Evolutionary conservation across 2,797 vertebrate species (phyloP).

Genomic region (Acanthurus lineatus): DNA sequence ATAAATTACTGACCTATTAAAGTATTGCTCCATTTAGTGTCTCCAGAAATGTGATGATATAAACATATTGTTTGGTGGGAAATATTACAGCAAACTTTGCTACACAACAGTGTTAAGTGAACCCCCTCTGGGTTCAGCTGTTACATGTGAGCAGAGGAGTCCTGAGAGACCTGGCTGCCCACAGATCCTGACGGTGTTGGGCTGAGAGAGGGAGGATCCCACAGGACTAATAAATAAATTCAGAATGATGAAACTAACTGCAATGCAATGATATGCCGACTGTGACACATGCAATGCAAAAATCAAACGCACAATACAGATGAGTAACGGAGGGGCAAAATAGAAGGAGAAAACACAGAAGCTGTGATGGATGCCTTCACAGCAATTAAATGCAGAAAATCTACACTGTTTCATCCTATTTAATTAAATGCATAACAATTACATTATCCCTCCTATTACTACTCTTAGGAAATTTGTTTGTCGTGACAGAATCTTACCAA

Average conservation of each 20-base stretch:
- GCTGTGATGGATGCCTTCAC: background rate
- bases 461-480: background rate
- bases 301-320: conserved; percentile 32
- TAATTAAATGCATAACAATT: background rate
- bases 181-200: conserved; percentile 43
- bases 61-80: conserved; percentile 4
- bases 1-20: conserved; percentile 61
- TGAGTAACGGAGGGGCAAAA: conserved; percentile 18
- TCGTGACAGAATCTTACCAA: too few species aligned
- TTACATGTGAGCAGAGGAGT: conserved; percentile 31
- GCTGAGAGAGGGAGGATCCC: conserved; percentile 45
- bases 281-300: conserved; percentile 39
- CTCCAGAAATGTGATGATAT: conserved; percentile 3
- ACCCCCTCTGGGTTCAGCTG: conserved; percentile 18
- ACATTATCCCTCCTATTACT: background rate
- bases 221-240: conserved; percentile 50
- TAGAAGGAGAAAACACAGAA: background rate
- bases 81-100: conserved; percentile 14
- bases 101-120: conserved; percentile 17
- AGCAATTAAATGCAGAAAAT: conserved; percentile 9
- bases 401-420: background rate
- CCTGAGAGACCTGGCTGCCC: conserved; percentile 40
- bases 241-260: conserved; percentile 70
- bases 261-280: conserved; percentile 41
- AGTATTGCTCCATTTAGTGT: conserved; percentile 35